phyloP scores from a whole-genome alignment of 35 echinoderm and acorn worm genomes.

The Strongylocentrotus purpuratus region DNA sequence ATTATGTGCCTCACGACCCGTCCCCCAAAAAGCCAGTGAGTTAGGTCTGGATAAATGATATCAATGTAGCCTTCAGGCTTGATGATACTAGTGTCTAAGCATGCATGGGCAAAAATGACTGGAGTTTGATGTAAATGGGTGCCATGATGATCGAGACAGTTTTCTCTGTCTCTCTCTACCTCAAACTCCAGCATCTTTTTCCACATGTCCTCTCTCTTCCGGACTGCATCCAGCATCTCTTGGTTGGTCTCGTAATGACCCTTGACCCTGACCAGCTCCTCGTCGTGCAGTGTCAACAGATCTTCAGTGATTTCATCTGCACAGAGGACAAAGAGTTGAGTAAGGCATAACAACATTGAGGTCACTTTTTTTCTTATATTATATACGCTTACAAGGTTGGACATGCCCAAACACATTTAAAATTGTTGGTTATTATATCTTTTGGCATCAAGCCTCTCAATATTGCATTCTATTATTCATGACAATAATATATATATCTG shows the following conservation, averaged over 20 bases:
- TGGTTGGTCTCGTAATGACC: slow-evolving; percentile 82
- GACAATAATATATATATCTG: no score
- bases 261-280: slow-evolving; percentile 74
- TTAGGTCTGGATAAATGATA: neutral
- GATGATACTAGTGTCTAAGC: neutral
- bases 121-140: slow-evolving; percentile 50
- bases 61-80: neutral
- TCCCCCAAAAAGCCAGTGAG: neutral
- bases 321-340: neutral
- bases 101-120: slow-evolving; percentile 57
- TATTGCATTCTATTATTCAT: no score
- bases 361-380: no score
- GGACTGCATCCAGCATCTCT: slow-evolving; percentile 80
- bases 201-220: slow-evolving; percentile 97
- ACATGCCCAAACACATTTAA: no score
- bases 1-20: no score
- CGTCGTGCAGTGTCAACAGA: slow-evolving; percentile 80
- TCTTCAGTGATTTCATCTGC: slow-evolving; percentile 91
- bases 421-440: no score
- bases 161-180: slow-evolving; percentile 57
- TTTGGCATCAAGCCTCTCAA: no score
- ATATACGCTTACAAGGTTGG: no score
- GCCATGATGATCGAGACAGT: neutral
- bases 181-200: slow-evolving; percentile 99
- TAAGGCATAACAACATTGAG: neutral